phyloP scores from a whole-genome alignment of 2,888 invertebrate genomes.

The Macaria liturata region DNA sequence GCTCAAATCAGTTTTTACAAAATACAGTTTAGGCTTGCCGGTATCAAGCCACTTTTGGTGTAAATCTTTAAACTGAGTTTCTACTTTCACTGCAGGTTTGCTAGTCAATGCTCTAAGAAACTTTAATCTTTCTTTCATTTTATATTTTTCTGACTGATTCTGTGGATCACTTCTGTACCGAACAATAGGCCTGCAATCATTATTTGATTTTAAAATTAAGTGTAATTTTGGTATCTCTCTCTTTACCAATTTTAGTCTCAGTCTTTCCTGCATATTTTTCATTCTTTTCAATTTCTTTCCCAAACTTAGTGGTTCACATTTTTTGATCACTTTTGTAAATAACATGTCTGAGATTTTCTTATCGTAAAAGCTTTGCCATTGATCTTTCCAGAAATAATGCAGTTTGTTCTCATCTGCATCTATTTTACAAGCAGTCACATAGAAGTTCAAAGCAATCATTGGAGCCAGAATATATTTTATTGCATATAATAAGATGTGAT shows the following conservation, averaged over 20 bases:
- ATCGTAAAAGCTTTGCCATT: conserved; percentile 77
- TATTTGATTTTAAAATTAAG: conserved; percentile 63
- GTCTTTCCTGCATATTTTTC: conserved; percentile 42
- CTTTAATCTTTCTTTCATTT: conserved; percentile 60
- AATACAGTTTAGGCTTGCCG: conserved; percentile 68
- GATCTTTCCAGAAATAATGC: conserved; percentile 67
- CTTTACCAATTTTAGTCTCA: conserved; percentile 47
- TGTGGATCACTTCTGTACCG: conserved; percentile 57
- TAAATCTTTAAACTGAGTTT: conserved; percentile 53
- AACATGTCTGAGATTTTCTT: conserved; percentile 61
- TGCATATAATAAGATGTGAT: conserved; percentile 56
- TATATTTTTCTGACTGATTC: conserved; percentile 54
- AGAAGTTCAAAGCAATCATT: conserved; percentile 69
- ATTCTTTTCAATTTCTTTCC: conserved; percentile 53
- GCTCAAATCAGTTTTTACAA: conserved; percentile 72
- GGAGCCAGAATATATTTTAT: conserved; percentile 59
- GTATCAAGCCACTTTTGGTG: conserved; percentile 56
- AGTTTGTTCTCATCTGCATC: conserved; percentile 71
- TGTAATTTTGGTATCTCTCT: conserved; percentile 67
- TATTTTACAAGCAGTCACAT: conserved; percentile 71
- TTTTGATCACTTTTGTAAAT: conserved; percentile 54
- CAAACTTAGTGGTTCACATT: conserved; percentile 50
- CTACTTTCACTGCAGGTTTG: conserved; percentile 51
- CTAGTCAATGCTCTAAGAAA: conserved; percentile 57
- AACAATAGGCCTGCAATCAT: conserved; percentile 69